Percentiles rank a stretch among this genome's conserved stretches.
Evolutionary conservation across 1,140 invertebrate species (phyloP).

Genomic region (Pseudobourletiella spinata): DNA sequence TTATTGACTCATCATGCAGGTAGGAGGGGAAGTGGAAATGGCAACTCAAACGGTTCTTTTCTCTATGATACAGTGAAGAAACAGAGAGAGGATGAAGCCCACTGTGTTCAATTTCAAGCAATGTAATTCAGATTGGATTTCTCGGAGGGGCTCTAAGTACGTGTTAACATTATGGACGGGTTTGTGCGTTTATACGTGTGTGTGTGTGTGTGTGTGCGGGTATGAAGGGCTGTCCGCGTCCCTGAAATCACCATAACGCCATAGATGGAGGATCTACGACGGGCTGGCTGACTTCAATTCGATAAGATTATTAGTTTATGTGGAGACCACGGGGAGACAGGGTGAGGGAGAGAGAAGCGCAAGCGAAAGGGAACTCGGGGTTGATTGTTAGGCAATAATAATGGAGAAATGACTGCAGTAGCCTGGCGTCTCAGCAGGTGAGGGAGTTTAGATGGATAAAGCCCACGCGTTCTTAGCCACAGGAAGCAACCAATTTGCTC

Average conservation of each 20-base stretch:
- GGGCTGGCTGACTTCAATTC: background rate
- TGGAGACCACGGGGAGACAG: background rate
- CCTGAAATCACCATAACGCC: too few relatives aligned
- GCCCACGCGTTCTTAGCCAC: constrained; percentile 3
- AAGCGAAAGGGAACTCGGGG: too few relatives aligned
- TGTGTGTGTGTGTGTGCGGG: too few relatives aligned
- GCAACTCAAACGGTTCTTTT: background rate
- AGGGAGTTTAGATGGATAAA: background rate
- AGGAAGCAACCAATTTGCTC: constrained; percentile 15
- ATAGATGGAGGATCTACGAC: too few relatives aligned
- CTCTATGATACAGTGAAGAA: background rate
- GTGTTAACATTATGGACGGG: too few relatives aligned
- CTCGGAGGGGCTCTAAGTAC: too few relatives aligned
- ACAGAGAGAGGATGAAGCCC: too few relatives aligned
- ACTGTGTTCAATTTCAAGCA: too few relatives aligned
- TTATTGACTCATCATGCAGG: background rate
- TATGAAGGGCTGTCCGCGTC: too few relatives aligned
- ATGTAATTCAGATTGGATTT: too few relatives aligned
- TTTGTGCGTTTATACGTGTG: too few relatives aligned
- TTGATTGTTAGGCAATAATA: constrained; percentile 1
- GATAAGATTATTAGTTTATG: background rate
- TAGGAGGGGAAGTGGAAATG: background rate
- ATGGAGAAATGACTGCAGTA: constrained; percentile 3
- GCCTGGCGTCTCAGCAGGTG: constrained; percentile 6
- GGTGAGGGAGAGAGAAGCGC: too few relatives aligned